Percentiles rank a stretch among this genome's conserved stretches.
These are phyloP conservation scores for Malurus cyaneus DNA, from an alignment of 2,113 vertebrate species.

Conservation along the genomic window DNA sequence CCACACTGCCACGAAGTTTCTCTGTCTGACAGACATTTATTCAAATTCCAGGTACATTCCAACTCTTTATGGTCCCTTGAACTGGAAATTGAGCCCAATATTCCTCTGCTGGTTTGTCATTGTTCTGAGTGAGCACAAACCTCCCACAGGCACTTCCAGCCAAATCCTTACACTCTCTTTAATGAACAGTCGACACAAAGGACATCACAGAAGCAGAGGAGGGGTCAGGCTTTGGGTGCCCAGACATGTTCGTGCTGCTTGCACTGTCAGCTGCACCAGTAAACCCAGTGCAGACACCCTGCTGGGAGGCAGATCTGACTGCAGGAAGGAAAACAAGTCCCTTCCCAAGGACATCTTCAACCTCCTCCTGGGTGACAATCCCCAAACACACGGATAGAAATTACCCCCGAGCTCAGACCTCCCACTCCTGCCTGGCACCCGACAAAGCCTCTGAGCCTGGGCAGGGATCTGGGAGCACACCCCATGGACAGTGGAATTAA, in stretches of 20 bases:
- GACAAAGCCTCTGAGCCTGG: background rate
- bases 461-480: background rate
- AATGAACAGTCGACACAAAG: background rate
- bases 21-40: background rate
- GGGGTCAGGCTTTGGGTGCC: background rate
- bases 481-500: background rate
- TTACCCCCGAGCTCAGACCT: background rate
- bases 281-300: background rate
- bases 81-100: background rate
- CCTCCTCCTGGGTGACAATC: too few species aligned
- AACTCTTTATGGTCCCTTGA: background rate
- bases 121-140: background rate
- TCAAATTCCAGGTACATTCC: background rate
- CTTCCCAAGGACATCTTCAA: too few species aligned
- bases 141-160: background rate
- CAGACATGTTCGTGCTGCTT: accelerated
- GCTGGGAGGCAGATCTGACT: background rate
- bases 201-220: background rate
- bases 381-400: too few species aligned
- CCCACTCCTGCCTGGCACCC: background rate
- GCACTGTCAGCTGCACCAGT: background rate
- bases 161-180: background rate
- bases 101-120: background rate
- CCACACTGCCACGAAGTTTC: accelerated
- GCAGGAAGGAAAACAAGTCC: too few species aligned